Conservation (phyloP, 1,140 invertebrate species). For the Dinothrombium tinctorium region DNA sequence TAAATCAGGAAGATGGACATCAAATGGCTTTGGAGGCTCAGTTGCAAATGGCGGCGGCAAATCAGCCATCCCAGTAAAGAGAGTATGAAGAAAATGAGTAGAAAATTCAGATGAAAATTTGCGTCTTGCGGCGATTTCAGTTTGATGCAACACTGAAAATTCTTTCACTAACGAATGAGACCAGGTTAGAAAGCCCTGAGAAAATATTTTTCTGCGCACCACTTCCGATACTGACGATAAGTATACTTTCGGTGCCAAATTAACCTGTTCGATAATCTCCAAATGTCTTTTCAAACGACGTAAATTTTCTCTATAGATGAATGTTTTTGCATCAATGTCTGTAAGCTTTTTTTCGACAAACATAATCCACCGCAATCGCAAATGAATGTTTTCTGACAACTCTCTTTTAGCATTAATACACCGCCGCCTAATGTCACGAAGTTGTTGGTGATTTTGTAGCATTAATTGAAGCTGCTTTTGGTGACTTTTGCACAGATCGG, state of each 20-base stretch:
- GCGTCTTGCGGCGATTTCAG: slow-evolving; percentile 41
- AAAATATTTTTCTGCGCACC: slow-evolving; percentile 45
- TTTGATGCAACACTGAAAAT: slow-evolving; percentile 42
- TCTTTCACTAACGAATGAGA: slow-evolving; percentile 42
- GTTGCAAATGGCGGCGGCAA: slow-evolving; percentile 51
- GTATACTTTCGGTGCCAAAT: slow-evolving; percentile 55
- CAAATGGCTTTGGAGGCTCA: slow-evolving; percentile 17
- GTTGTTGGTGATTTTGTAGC: slow-evolving; percentile 47
- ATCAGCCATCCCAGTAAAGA: slow-evolving; percentile 72
- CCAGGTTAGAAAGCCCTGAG: slow-evolving; percentile 35
- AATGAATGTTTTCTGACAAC: slow-evolving; percentile 52
- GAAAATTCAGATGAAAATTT: slow-evolving; percentile 48
- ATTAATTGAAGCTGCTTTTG: slow-evolving; percentile 39
- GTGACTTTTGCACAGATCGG: slow-evolving; percentile 46
- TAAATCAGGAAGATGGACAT: slow-evolving; percentile 24
- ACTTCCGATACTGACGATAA: slow-evolving; percentile 58
- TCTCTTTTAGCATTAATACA: slow-evolving; percentile 70
- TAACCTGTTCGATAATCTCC: slow-evolving; percentile 58
- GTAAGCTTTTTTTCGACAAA: slow-evolving; percentile 57
- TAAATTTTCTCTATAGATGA: slow-evolving; percentile 54
- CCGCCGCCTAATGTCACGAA: slow-evolving; percentile 49
- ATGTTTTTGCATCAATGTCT: slow-evolving; percentile 46
- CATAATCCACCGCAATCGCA: slow-evolving; percentile 57
- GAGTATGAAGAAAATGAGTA: slow-evolving; percentile 54
- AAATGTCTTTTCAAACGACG: slow-evolving; percentile 45